These are phyloP conservation scores for Dinoponera quadriceps DNA, from an alignment of 1,140 invertebrate species.

Conservation along the genomic window DNA sequence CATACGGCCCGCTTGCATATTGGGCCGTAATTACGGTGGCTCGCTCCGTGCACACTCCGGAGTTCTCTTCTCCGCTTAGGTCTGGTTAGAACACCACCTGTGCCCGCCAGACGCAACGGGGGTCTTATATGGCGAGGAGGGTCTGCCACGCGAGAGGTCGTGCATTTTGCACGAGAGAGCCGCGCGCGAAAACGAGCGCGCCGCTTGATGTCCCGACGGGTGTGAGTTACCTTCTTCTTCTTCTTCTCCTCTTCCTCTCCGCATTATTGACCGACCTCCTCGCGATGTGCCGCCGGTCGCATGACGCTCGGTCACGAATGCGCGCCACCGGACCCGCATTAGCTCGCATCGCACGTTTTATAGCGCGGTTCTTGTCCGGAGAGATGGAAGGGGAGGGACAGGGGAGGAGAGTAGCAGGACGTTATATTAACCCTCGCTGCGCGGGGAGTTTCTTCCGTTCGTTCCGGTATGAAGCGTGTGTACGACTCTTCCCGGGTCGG, in stretches of 20 bases:
- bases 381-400: no score
- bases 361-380: conserved; percentile 17
- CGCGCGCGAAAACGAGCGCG: conserved; percentile 74
- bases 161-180: conserved; percentile 76
- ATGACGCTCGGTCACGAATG: conserved; percentile 50
- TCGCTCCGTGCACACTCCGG: conserved; percentile 54
- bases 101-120: conserved; percentile 69
- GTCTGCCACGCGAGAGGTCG: conserved; percentile 73
- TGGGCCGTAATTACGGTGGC: conserved; percentile 79
- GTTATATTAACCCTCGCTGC: conserved; percentile 1
- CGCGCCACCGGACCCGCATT: conserved; percentile 39
- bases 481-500: no score
- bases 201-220: conserved; percentile 56
- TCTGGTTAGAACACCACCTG: conserved; percentile 74
- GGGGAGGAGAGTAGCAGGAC: background rate
- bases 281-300: conserved; percentile 34
- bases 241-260: conserved; percentile 20
- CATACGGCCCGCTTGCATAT: conserved; percentile 80
- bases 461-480: background rate
- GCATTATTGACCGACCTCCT: conserved; percentile 32
- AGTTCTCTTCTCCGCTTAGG: conserved; percentile 46
- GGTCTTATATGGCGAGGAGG: conserved; percentile 75
- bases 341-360: conserved; percentile 28
- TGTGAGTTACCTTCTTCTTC: conserved; percentile 26
- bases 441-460: background rate